Percentiles rank a stretch among this genome's conserved stretches.
phyloP scores from a whole-genome alignment of 2,888 invertebrate species.

The Phalera bucephala region DNA sequence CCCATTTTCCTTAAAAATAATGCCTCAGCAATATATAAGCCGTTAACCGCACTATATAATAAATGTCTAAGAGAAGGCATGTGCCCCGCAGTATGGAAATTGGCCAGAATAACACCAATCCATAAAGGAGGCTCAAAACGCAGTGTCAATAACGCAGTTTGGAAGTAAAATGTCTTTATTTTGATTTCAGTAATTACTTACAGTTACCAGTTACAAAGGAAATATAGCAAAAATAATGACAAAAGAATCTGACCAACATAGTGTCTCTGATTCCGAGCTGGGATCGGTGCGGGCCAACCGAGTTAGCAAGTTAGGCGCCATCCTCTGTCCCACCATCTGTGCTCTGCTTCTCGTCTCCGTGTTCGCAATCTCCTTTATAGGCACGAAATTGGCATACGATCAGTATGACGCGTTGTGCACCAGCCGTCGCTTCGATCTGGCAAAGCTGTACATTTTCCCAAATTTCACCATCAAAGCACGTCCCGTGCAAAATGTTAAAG shows the following conservation, averaged over 20 bases:
- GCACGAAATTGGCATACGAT: constrained; percentile 57
- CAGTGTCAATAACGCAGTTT: too few relatives aligned
- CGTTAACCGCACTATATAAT: too few relatives aligned
- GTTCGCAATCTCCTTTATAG: constrained; percentile 56
- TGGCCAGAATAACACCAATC: too few relatives aligned
- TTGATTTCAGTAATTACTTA: too few relatives aligned
- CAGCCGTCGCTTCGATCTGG: constrained; percentile 45
- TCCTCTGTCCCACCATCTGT: constrained; percentile 64
- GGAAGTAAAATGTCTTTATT: too few relatives aligned
- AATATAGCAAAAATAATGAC: too few relatives aligned
- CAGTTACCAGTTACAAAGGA: too few relatives aligned
- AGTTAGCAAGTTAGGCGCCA: constrained; percentile 52
- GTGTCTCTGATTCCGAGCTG: constrained; percentile 56
- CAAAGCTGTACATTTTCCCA: constrained; percentile 53
- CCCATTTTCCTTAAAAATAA: too few relatives aligned
- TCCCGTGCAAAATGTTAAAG: constrained; percentile 1
- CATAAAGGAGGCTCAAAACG: too few relatives aligned
- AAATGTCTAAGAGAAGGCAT: too few relatives aligned
- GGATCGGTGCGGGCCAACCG: constrained; percentile 44
- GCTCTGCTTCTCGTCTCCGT: constrained; percentile 57
- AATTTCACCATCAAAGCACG: constrained; percentile 40
- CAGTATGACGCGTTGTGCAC: constrained; percentile 58
- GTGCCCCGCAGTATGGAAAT: too few relatives aligned
- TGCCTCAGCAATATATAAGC: too few relatives aligned
- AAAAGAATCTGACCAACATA: constrained; percentile 42